Base-by-base conservation (phyloP, 2,113 vertebrate genomes). In the Cettia cetti region DNA sequence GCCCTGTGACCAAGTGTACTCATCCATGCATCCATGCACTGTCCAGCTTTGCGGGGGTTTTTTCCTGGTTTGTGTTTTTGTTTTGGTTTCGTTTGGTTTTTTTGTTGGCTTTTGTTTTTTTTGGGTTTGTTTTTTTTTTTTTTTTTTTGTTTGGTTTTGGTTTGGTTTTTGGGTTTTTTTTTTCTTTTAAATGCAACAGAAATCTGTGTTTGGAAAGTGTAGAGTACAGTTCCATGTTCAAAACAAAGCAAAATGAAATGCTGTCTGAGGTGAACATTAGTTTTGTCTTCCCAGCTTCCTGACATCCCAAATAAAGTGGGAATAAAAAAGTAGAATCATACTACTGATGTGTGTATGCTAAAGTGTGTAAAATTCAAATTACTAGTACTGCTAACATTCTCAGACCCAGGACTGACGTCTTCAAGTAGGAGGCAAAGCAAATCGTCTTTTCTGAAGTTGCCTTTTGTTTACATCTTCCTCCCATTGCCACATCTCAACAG, bases 121-220 rank as follows among this genome's bases (percentile, higher is more conserved):
- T n/a, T n/a, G n/a, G n/a, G n/a, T n/a, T n/a, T n/a, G 6, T 44
- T 44, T 47, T 47, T 22, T 23, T 47, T 42, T 4, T 0, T 3
- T 7, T 45, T 49, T 12, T 6, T 63, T n/a, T n/a, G n/a, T n/a
- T n/a, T n/a, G n/a, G n/a, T n/a, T n/a, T n/a, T 40, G 39, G 39
- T 40, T 40, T 44, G n/a, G n/a, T 44, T 16, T 44, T 44, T 44
- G 15, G n/a, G n/a, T n/a, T 44, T 44, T 53, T 79, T 57, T 15
- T 74, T 54, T 40, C 16, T 74, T 60, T 64, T 69, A 82, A 75
- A 65, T 47, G 24, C 45, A 56, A 52, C 15, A 81, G 13, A 77
- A 91, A 35, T 39, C 23, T 31, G 6, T 22, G 24, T 57, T 83
- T 47, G 54, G 26, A 63, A 20, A 24, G 10, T 20, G 42, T 39